Conservation (phyloP, 2,113 vertebrate genomes). For the Cyanistes caeruleus region DNA sequence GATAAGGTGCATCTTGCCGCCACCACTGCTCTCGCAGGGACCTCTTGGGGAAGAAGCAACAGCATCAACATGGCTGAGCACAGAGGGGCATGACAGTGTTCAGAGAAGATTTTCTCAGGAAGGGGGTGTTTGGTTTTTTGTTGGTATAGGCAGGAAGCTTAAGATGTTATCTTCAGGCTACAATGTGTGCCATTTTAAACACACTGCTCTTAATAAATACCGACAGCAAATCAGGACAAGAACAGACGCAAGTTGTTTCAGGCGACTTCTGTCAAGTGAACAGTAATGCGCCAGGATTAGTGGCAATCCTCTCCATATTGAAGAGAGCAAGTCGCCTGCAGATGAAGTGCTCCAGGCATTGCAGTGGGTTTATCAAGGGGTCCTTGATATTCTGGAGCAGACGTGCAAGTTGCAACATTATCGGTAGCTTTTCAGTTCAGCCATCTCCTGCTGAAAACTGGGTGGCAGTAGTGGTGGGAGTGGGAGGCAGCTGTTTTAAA, state of each 20-base stretch:
- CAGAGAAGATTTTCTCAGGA: neutral
- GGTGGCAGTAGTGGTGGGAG: neutral
- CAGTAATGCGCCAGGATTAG: slow-evolving; percentile 70
- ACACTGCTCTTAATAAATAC: slow-evolving; percentile 71
- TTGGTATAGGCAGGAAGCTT: slow-evolving; percentile 49
- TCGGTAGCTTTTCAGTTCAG: slow-evolving; percentile 2
- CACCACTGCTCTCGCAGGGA: neutral
- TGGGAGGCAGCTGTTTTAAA: neutral
- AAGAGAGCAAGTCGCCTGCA: slow-evolving; percentile 58
- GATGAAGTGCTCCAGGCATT: slow-evolving; percentile 66
- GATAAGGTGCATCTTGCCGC: neutral
- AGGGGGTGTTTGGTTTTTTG: slow-evolving; percentile 16
- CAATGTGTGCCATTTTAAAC: slow-evolving; percentile 66
- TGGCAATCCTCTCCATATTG: slow-evolving; percentile 73
- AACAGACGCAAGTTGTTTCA: slow-evolving; percentile 71
- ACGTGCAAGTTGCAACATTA: neutral
- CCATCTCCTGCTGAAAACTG: neutral
- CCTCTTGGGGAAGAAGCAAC: neutral
- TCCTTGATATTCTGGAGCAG: slow-evolving; percentile 64
- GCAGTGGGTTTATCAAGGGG: slow-evolving; percentile 59
- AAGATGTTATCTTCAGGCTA: slow-evolving; percentile 71
- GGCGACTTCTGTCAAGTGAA: slow-evolving; percentile 75
- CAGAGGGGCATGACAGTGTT: slow-evolving; percentile 23
- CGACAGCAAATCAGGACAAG: slow-evolving; percentile 72
- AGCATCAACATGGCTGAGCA: neutral